Percentiles rank a stretch among this genome's conserved stretches.
Evolutionary conservation across 1,140 invertebrate genomes (phyloP).

Genomic region (Lucilia cuprina): DNA sequence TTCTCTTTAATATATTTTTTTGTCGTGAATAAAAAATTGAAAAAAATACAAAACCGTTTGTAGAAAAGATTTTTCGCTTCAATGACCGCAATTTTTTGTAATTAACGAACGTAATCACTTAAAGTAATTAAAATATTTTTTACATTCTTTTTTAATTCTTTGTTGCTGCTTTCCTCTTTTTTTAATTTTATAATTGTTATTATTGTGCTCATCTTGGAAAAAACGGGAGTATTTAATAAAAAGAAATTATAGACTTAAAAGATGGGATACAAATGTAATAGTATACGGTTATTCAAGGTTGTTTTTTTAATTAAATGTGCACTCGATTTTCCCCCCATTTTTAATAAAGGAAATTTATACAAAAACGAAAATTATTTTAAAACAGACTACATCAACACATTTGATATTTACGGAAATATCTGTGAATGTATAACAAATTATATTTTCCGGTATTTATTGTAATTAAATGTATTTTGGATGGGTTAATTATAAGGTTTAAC

Average conservation of each 20-base stretch:
- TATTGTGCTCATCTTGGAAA: neutral
- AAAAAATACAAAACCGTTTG: neutral
- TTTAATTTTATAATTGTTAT: neutral
- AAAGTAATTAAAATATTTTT: slow-evolving; percentile 30
- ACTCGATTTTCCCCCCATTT: no score
- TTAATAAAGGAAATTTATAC: no score
- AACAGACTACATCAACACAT: no score
- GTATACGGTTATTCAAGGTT: slow-evolving; percentile 12
- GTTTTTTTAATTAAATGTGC: slow-evolving; percentile 5
- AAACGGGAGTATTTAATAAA: neutral
- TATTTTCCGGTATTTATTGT: no score
- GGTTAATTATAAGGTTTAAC: no score
- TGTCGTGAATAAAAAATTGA: neutral
- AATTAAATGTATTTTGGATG: no score
- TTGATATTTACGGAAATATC: no score
- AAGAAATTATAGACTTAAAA: neutral
- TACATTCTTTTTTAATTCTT: neutral
- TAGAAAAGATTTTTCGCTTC: slow-evolving; percentile 25
- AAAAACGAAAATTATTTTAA: no score
- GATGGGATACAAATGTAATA: neutral
- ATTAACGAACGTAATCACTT: slow-evolving; percentile 33
- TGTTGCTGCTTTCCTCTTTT: neutral
- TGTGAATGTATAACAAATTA: no score
- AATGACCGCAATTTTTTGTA: slow-evolving; percentile 32
- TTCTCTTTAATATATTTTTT: neutral